These are phyloP conservation scores for Sceloporus undulatus DNA, from an alignment of 2,113 vertebrate genomes.

Conservation along the genomic window DNA sequence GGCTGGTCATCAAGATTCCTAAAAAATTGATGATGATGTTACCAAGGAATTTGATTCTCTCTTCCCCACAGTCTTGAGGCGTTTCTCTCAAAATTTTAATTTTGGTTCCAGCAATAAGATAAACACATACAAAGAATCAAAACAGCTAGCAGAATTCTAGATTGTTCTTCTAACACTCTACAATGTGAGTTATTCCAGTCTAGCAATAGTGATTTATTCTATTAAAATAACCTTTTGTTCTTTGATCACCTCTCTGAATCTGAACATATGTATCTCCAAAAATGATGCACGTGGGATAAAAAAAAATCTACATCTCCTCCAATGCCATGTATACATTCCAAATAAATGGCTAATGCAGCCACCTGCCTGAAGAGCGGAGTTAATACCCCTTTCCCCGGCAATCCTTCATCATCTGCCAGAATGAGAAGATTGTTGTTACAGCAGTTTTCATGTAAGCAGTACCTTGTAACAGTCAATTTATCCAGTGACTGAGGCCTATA, in stretches of 20 bases:
- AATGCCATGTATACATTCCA: not conserved
- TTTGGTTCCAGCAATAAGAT: not conserved
- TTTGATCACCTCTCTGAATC: not conserved
- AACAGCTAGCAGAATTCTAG: not conserved
- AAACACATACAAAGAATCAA: not conserved
- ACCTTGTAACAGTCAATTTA: not conserved
- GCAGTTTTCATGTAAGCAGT: not conserved
- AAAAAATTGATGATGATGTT: not conserved
- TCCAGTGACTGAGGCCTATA: not conserved
- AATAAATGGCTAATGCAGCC: not conserved
- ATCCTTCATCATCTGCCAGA: not conserved
- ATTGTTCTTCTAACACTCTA: not conserved
- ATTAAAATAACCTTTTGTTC: not conserved
- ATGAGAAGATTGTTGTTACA: not conserved
- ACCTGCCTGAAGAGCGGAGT: not conserved
- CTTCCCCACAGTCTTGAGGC: no score
- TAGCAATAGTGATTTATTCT: not conserved
- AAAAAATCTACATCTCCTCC: not conserved
- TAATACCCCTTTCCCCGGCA: not conserved
- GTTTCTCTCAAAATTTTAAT: not conserved
- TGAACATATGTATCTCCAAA: not conserved
- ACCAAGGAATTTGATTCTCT: not conserved
- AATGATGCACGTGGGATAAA: not conserved
- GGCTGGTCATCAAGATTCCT: not conserved
- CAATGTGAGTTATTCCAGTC: not conserved